phyloP scores from a whole-genome alignment of 2,888 invertebrate genomes.

The Dolichomitus sp. region DNA sequence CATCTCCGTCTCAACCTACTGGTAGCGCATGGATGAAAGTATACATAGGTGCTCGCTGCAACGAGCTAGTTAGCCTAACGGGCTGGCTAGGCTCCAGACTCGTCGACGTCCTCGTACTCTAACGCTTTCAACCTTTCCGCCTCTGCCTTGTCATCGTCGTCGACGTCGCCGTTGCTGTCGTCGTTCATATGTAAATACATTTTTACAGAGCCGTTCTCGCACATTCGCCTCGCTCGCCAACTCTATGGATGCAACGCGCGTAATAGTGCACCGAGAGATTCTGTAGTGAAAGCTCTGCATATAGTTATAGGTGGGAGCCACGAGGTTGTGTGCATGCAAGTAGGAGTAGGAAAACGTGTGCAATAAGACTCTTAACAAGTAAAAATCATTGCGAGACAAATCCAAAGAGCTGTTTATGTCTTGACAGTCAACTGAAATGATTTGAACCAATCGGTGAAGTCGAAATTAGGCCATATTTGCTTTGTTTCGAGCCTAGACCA shows the following conservation, averaged over 20 bases:
- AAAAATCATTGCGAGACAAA: neutral
- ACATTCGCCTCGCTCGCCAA: conserved; percentile 41
- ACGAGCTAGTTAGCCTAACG: conserved; percentile 82
- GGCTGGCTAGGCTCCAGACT: conserved; percentile 79
- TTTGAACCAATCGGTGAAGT: no score
- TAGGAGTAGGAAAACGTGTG: neutral
- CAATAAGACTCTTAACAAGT: neutral
- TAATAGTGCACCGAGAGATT: conserved; percentile 41
- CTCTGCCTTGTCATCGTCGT: conserved; percentile 21
- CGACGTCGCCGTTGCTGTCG: conserved; percentile 54
- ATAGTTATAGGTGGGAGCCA: conserved; percentile 35
- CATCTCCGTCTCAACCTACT: conserved; percentile 13
- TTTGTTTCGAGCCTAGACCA: neutral
- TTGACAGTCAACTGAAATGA: neutral
- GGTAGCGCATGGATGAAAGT: conserved; percentile 14
- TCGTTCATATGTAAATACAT: conserved; percentile 79
- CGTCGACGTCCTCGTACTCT: conserved; percentile 31
- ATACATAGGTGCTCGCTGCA: conserved; percentile 65
- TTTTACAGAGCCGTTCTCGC: conserved; percentile 64
- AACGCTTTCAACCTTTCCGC: conserved; percentile 22
- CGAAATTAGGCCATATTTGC: neutral
- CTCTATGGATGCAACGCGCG: conserved; percentile 44
- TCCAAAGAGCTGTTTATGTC: neutral
- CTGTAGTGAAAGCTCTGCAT: conserved; percentile 32
- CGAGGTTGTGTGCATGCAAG: conserved; percentile 33